Conservation (phyloP, 2,888 invertebrate species). For the Willowsia nigromaculata region DNA sequence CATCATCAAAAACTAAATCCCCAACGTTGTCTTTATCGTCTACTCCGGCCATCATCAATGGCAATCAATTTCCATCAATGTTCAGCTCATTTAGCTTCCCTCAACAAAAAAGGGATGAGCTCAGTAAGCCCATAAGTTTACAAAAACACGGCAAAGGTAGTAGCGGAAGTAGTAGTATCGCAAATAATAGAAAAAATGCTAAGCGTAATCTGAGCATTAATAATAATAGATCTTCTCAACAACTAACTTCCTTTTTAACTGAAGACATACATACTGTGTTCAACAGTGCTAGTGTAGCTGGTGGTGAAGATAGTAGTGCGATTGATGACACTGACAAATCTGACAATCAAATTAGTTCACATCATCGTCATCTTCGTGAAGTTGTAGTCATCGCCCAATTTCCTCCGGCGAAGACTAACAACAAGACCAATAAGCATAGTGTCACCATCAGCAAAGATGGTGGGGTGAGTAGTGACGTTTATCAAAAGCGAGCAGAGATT, state of each 20-base stretch:
- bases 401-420: constrained; percentile 21
- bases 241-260: neutral
- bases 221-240: constrained; percentile 12
- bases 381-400: constrained; percentile 29
- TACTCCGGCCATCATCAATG: constrained; percentile 20
- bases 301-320: neutral
- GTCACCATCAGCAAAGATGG: neutral
- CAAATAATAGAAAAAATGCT: neutral
- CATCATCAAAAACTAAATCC: constrained; percentile 42
- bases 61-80: constrained; percentile 68
- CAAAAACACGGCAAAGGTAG: neutral
- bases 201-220: constrained; percentile 37
- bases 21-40: constrained; percentile 1
- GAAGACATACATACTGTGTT: constrained; percentile 26
- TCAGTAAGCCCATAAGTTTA: constrained; percentile 41
- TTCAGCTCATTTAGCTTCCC: constrained; percentile 58
- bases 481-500: neutral
- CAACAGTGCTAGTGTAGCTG: constrained; percentile 23
- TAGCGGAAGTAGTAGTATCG: neutral
- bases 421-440: constrained; percentile 9
- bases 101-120: neutral
- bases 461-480: neutral
- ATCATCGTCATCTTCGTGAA: constrained; percentile 39
- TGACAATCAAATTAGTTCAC: constrained; percentile 66
- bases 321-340: constrained; percentile 63